phyloP scores from a whole-genome alignment of 2,113 vertebrate species.

The Canis aureus region DNA sequence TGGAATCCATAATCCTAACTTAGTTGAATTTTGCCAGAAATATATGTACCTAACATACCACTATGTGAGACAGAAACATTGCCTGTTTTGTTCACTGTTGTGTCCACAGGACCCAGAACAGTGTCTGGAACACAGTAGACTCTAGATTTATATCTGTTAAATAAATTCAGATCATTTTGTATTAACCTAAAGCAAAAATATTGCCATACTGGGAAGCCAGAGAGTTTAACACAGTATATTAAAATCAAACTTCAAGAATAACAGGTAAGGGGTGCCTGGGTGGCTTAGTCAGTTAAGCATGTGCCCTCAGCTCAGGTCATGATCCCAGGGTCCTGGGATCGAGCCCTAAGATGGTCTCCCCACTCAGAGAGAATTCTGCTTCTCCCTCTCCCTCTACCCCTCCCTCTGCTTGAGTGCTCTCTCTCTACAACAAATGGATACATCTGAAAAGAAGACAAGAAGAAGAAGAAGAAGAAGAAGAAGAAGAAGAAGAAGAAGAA shows the following conservation, averaged over 20 bases:
- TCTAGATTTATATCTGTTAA: neutral
- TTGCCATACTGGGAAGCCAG: neutral
- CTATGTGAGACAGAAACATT: neutral
- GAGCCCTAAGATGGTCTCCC: neutral
- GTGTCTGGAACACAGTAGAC: neutral
- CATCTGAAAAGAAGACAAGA: neutral
- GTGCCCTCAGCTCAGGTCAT: neutral
- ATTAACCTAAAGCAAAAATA: neutral
- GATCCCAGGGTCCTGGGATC: neutral
- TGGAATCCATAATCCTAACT: neutral
- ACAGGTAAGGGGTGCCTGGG: neutral
- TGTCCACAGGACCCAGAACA: neutral
- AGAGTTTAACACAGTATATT: neutral
- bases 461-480: too few relatives aligned
- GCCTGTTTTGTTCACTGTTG: neutral
- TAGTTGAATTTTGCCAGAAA: neutral
- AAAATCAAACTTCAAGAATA: constrained; percentile 30
- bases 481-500: too few relatives aligned
- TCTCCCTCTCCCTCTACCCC: neutral
- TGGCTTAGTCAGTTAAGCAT: neutral
- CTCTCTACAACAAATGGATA: neutral
- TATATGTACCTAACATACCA: neutral
- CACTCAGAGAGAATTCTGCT: too few relatives aligned
- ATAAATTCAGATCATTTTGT: neutral
- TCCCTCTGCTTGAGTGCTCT: neutral